A percentile compares a stretch with the other conserved stretches of the same genome.
These are phyloP conservation scores for Cyprinodon variegatus DNA, from an alignment of 2,113 vertebrate genomes.

Conservation along the genomic window DNA sequence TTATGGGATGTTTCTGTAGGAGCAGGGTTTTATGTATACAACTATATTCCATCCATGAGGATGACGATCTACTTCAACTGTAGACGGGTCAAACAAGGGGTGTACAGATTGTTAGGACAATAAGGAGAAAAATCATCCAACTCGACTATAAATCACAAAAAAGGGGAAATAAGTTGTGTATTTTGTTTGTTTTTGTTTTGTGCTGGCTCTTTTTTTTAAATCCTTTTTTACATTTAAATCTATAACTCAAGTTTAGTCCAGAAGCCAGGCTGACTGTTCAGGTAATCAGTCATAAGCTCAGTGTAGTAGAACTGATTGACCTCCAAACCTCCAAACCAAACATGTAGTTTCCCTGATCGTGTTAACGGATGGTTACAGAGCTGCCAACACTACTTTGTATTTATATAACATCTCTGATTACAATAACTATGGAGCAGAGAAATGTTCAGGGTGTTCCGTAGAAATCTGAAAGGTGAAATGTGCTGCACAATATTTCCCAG, in stretches of 20 bases:
- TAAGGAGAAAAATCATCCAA: background rate
- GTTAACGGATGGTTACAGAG: background rate
- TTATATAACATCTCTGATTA: constrained; percentile 10
- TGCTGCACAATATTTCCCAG: constrained; percentile 29
- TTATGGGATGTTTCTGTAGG: too few relatives aligned
- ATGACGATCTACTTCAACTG: background rate
- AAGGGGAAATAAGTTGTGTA: background rate
- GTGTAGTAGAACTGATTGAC: background rate
- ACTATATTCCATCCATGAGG: background rate
- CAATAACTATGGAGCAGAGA: constrained; percentile 8
- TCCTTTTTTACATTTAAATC: background rate
- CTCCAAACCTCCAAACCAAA: background rate
- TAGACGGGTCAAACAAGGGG: too few relatives aligned
- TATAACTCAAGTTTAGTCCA: background rate
- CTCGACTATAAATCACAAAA: background rate
- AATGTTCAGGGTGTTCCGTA: constrained; percentile 9
- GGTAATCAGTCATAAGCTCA: background rate
- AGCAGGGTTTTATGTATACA: background rate
- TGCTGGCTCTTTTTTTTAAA: background rate
- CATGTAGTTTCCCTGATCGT: background rate
- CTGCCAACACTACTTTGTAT: background rate
- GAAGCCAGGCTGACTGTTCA: background rate
- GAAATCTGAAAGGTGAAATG: constrained; percentile 28
- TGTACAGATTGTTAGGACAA: background rate
- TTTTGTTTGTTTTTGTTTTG: background rate